Evolutionary conservation across 92 coral and sea anemone genomes (phyloP), one percentile per base, ranked within the genome.

Genomic region (Virgularia gustaviana): DNA sequence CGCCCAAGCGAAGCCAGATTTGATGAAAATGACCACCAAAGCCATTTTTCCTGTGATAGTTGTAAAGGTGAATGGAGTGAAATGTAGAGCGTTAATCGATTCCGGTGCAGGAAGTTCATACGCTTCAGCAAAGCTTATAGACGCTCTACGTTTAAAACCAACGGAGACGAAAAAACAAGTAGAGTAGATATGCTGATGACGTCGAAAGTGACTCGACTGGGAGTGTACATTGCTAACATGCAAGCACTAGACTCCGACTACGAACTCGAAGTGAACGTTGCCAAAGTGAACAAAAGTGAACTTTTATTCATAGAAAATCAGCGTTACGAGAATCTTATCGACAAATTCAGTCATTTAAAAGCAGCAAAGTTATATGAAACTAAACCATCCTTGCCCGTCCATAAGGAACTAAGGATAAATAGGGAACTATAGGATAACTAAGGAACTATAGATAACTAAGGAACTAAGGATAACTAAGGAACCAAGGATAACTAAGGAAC

Each of bases 91-190:
- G 32, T 63, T 34, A 22, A 47, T 71, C 63, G 77, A 54, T 49
- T 71, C 77, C 0, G 53, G 51, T 5, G 35, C 66, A 39, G 77
- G 77, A 9, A 71, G 63, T 0, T 71, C 77, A 54, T 71, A 71
- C 51, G 41, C 37, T 20, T 71, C 77, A 19, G 52, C 65, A 23
- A n/a, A 33, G 38, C 66, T 71, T 9, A 63, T 61, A 8, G 29
- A 71, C 51, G 33, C 53, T 60, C 47, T 54, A 18, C 49, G 54
- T 0, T 16, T 35, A 13, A 71, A 71, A 55, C 77, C 77, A 71
- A 41, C 47, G 9, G 47, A 41, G 47, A 41, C 47, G 9, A 41
- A 41, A 41, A n/a, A 9, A n/a, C 9, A 41, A 41, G 9, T n/a
- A n/a, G 47, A 41, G 47, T 41, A n/a, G 47, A 41, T 41, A 41